These are phyloP conservation scores for Teinopalpus imperialis DNA, from an alignment of 2,888 invertebrate species.

Conservation along the genomic window DNA sequence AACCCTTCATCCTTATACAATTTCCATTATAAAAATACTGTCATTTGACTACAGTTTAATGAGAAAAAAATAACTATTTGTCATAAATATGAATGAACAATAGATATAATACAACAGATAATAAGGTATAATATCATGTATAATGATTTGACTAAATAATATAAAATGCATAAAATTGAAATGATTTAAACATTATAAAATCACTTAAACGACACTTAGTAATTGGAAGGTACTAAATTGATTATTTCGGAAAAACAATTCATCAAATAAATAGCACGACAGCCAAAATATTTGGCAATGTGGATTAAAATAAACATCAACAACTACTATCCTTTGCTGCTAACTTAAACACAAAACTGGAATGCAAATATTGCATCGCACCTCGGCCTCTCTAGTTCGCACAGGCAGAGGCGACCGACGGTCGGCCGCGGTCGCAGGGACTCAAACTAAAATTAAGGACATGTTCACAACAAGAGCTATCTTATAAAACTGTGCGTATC, in stretches of 20 bases:
- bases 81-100: slow-evolving; percentile 71
- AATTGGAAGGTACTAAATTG: slow-evolving; percentile 77
- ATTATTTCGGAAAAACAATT: slow-evolving; percentile 58
- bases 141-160: slow-evolving; percentile 79
- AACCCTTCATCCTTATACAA: slow-evolving; percentile 77
- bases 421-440: slow-evolving; percentile 21
- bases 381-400: slow-evolving; percentile 55
- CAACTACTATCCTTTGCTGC: slow-evolving; percentile 70
- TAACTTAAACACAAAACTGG: slow-evolving; percentile 78
- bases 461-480: slow-evolving; percentile 62
- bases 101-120: slow-evolving; percentile 71
- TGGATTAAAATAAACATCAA: slow-evolving; percentile 73
- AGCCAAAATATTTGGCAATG: slow-evolving; percentile 80
- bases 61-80: slow-evolving; percentile 70
- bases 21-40: slow-evolving; percentile 82
- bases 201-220: slow-evolving; percentile 71
- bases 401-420: slow-evolving; percentile 33
- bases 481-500: slow-evolving; percentile 73
- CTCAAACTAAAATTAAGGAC: slow-evolving; percentile 47
- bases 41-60: slow-evolving; percentile 82
- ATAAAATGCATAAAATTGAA: slow-evolving; percentile 81
- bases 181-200: slow-evolving; percentile 76
- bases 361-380: slow-evolving; percentile 82
- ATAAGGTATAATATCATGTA: slow-evolving; percentile 74
- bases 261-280: slow-evolving; percentile 78